A percentile compares a stretch with the other conserved stretches of the same genome.
Evolutionary conservation across 2,113 vertebrate species (phyloP).

Genomic region (Loxodonta africana): DNA sequence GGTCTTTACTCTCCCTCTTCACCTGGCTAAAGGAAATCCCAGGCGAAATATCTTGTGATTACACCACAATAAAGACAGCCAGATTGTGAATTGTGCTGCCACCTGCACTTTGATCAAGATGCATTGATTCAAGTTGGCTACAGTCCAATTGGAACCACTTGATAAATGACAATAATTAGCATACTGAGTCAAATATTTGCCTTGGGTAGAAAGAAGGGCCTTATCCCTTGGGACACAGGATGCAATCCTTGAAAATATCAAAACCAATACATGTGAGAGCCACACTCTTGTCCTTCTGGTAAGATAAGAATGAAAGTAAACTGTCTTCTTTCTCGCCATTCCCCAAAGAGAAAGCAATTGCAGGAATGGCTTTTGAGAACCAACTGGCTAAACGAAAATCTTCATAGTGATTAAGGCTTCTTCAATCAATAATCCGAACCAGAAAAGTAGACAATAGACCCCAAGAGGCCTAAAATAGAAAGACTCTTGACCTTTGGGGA

Average conservation of each 20-base stretch:
- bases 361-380: not conserved
- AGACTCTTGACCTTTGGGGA: not conserved
- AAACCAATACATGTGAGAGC: not conserved
- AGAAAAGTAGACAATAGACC: not conserved
- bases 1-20: not conserved
- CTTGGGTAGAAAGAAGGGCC: not conserved
- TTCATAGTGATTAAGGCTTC: conserved; percentile 27
- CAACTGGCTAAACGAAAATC: not conserved
- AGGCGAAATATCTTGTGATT: not conserved
- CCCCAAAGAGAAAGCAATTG: not conserved
- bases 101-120: conserved; percentile 13
- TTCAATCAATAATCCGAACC: not conserved
- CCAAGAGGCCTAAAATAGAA: conserved; percentile 25
- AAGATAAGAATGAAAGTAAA: not conserved
- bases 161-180: not conserved
- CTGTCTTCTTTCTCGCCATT: not conserved
- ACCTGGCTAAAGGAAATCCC: not conserved
- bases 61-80: not conserved
- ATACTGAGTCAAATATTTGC: not conserved
- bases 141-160: not conserved
- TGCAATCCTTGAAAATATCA: not conserved
- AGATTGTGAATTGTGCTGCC: not conserved
- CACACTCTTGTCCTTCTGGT: not conserved
- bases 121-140: not conserved
- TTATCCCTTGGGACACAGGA: not conserved